phyloP scores from a whole-genome alignment of 2,113 vertebrate genomes.

The Helogale parvula region DNA sequence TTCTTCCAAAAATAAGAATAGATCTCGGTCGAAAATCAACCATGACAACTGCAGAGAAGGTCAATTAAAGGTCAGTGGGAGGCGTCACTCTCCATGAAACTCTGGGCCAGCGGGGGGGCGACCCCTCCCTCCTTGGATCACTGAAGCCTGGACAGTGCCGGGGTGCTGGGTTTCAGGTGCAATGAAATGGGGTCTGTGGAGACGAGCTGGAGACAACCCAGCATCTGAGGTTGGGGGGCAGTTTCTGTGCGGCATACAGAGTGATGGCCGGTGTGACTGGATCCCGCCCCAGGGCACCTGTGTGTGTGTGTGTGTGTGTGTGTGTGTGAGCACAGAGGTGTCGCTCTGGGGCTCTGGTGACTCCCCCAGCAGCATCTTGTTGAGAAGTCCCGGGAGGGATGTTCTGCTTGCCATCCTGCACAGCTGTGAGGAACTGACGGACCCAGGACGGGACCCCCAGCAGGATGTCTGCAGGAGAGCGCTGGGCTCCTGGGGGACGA shows the following conservation, averaged over 20 bases:
- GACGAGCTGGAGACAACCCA: background rate
- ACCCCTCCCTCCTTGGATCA: background rate
- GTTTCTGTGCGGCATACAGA: no score
- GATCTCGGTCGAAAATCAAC: background rate
- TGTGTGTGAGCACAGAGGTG: background rate
- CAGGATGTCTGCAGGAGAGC: background rate
- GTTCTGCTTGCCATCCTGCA: background rate
- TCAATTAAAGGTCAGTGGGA: no score
- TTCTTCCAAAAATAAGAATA: background rate
- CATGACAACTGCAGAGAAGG: background rate
- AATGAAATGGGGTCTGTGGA: no score
- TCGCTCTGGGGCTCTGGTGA: rapidly evolving
- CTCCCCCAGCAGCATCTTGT: no score
- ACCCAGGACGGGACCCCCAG: background rate
- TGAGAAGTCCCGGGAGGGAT: background rate
- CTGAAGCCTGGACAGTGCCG: rapidly evolving
- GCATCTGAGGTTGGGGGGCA: no score
- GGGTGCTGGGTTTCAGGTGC: background rate
- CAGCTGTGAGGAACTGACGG: background rate
- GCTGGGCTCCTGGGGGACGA: rapidly evolving
- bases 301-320: background rate
- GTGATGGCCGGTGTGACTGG: rapidly evolving
- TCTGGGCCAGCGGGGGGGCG: rapidly evolving
- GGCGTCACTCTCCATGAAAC: no score
- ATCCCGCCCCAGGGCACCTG: no score